Evolutionary conservation across 2,113 vertebrate species (phyloP), one percentile per base, ranked within the genome.

Genomic region (Hippolais icterina): DNA sequence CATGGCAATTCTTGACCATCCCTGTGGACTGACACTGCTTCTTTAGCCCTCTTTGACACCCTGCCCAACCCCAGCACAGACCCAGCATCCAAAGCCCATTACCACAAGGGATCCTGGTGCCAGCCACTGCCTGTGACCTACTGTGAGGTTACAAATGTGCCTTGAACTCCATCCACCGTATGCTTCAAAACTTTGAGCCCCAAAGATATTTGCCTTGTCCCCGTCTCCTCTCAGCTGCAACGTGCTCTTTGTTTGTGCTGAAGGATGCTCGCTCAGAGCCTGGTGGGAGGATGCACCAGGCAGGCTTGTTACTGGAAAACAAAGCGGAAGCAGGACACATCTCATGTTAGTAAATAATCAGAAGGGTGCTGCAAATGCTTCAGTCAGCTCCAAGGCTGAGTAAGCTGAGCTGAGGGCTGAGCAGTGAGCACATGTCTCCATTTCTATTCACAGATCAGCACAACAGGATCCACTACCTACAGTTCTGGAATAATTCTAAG

Each of bases 111-210:
- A 57, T 71, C n/a, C 66, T 57, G 14, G 31, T 80, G 42, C 47
- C 37, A 86, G 75, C 15, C 22, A 16, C 37, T 47, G 14, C 33
- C 24, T 37, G 10, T 76, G 31, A 35, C 49, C 12, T 2, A 39
- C 33, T 35, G 3, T 12, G 24, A 49, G 31, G 17, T 72, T 41
- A 90, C 20, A 92, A 83, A 81, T 59, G 12, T 6, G 27, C 37
- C 24, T 56, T 35, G 33, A 59, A 44, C 6, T 64, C 57, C 28
- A 28, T 19, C 0, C 28, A 28, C 16, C 0, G 0, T 33, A 28
- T 11, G 5, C 61, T 83, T 53, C 47, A 41, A 68, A 87, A 49
- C 29, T 28, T 52, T 68, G 71, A 69, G 23, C n/a, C 12, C 2
- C 4, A 75, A 52, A 42, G 41, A n/a, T 12, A 64, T 49, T 63